A percentile compares a stretch with the other conserved stretches of the same genome.
phyloP scores from a whole-genome alignment of 2,113 vertebrate genomes.

The Lepisosteus oculatus region DNA sequence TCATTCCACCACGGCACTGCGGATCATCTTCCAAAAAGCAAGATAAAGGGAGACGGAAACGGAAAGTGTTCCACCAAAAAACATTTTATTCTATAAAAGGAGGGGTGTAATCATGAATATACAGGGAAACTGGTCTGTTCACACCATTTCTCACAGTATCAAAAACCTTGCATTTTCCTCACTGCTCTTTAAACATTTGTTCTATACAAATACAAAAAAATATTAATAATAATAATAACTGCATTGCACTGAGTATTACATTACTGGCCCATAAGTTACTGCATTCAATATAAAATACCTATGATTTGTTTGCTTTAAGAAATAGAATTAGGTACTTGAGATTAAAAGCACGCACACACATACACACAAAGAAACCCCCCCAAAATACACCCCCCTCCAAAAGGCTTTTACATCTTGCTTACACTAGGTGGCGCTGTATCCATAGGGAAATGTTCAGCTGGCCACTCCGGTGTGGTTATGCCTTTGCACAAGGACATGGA shows the following conservation, averaged over 20 bases:
- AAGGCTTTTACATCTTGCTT: conserved; percentile 9
- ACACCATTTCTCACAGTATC: conserved; percentile 77
- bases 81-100: conserved; percentile 76
- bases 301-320: conserved; percentile 40
- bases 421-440: conserved; percentile 18
- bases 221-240: conserved; percentile 61
- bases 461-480: background rate
- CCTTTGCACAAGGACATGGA: too few relatives aligned
- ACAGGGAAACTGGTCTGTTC: conserved; percentile 70
- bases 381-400: conserved; percentile 12
- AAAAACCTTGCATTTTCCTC: conserved; percentile 70
- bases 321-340: conserved; percentile 36
- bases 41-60: conserved; percentile 5
- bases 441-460: conserved; percentile 14
- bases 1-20: too few relatives aligned
- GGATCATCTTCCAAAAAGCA: background rate
- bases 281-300: conserved; percentile 73
- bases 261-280: conserved; percentile 77
- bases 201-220: conserved; percentile 78
- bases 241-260: conserved; percentile 78
- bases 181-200: conserved; percentile 73
- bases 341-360: conserved; percentile 41
- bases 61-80: conserved; percentile 63
- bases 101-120: conserved; percentile 67
- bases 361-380: conserved; percentile 38